Evolutionary conservation across 2,888 invertebrate species (phyloP).

Genomic region (Oxyteleia sp.): DNA sequence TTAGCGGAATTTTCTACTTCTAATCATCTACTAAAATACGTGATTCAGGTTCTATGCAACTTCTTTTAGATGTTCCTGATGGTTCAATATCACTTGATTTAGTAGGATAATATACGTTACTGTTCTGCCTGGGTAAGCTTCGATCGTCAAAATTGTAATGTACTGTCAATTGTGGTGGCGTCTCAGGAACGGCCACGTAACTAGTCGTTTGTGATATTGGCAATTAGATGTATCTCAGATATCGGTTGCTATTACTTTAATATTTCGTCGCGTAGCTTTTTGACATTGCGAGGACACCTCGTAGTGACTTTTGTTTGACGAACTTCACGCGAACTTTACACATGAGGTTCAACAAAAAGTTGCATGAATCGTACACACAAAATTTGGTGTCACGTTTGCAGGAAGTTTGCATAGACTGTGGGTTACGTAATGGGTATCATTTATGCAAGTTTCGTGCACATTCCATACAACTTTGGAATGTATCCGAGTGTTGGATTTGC

Average conservation of each 20-base stretch:
- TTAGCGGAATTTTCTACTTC: too few species aligned
- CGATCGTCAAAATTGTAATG: constrained; percentile 20
- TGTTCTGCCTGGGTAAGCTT: too few species aligned
- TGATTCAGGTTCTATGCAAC: too few species aligned
- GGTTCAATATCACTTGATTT: too few species aligned
- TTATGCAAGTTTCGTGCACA: constrained; percentile 4
- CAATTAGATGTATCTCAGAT: constrained; percentile 70
- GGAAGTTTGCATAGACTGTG: constrained; percentile 10
- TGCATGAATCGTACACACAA: neutral
- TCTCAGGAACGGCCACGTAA: constrained; percentile 25
- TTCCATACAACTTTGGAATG: neutral
- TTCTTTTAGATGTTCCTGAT: too few species aligned
- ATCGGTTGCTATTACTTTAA: constrained; percentile 72
- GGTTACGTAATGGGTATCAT: neutral
- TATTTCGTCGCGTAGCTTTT: constrained; percentile 26
- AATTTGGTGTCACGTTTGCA: neutral
- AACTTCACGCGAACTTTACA: neutral
- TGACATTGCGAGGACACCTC: constrained; percentile 1
- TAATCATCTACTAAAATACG: too few species aligned
- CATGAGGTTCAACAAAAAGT: neutral
- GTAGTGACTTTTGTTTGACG: neutral
- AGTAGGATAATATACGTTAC: too few species aligned
- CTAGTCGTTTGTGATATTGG: constrained; percentile 76
- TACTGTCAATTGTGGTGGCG: constrained; percentile 16
- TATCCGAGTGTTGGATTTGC: constrained; percentile 8